Evolutionary conservation across 2,888 invertebrate genomes (phyloP), one percentile per base, ranked within the genome.

Genomic region (Acrobasis repandana): DNA sequence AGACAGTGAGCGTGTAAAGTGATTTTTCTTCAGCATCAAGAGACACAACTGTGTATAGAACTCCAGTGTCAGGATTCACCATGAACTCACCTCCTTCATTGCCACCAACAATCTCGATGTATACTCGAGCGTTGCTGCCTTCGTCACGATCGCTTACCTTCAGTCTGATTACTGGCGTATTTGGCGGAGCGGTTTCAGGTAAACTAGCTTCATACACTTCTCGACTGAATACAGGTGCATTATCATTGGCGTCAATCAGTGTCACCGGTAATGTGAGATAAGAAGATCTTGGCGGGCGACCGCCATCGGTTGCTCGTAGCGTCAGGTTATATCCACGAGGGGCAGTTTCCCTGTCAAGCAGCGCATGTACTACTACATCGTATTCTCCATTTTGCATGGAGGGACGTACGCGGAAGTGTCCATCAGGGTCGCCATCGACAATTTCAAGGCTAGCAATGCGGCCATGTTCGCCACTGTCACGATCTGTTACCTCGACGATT

Each of bases 31-130:
- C 98, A 0, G 97, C 97, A 82, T 98, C 98, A 28, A 98, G 91
- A 46, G 91, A 85, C 38, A 95, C 95, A 14, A 96, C 95, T 0
- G 98, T 97, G 80, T 97, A 97, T 1, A 98, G 86, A 93, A 98
- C 96, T 1, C 98, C 98, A 0, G 97, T 97, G 69, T 96, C 95
- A 0, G 96, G 95, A 83, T 98, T 97, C 10, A 98, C 95, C 67
- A 94, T 93, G 83, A 98, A 98, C 79, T 97, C 96, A 0, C 96
- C 96, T 8, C 96, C 96, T 80, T 97, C 96, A 83, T 98, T 98
- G 5, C 98, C 98, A 2, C 97, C 97, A 2, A 97, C 97, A 60
- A 99, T 97, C 86, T 96, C 96, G 65, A 98, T 94, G 74, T 95
- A 95, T 0, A 98, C 96, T 75, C 96, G 94, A 8, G 97, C 97